Base-by-base conservation (phyloP, 2,113 vertebrate species). In the Cephalopholis sonnerati region DNA sequence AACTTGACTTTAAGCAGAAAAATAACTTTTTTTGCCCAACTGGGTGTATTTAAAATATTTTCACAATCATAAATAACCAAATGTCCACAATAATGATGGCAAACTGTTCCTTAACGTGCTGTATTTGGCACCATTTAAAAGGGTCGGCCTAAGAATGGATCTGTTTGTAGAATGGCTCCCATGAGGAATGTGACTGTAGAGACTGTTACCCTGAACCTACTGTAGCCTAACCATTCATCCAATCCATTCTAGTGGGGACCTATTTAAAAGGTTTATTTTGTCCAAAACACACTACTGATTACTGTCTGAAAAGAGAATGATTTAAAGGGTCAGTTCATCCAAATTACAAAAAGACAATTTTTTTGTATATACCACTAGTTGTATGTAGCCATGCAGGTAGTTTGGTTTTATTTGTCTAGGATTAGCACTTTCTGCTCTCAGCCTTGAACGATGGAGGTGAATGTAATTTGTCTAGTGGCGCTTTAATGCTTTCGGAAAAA, bases 321-420 rank as follows among this genome's bases (percentile, higher is more conserved):
- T 54, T 80, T 46, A 53, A 87, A 82, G 58, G 53, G 72, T 69
- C 53, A 77, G 18, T 80, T 70, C 66, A 77, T 20, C 62, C 44
- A 65, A 57, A 73, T 58, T 51, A 73, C 67, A 76, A 71, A 68
- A 27, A 25, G 0, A 72, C 48, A 36, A 0, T 36, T 48, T 51
- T 29, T 58, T 66, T 15, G n/a, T 44, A 44, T 44, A 53, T 9
- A 36, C 16, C 48, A 68, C 25, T 36, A 7, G 50, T 27, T 9
- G 10, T 51, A 6, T 61, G 54, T 10, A 17, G 54, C 32, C 54
- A 53, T 15, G 62, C 29, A 12, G 41, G 64, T 50, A 22, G 44
- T 25, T 69, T 39, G 11, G 44, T 24, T 62, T 51, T 50, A 50
- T 17, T 24, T 6, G 8, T 9, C 25, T 3, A 7, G 32, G 29